Base-by-base conservation (phyloP, 1,140 invertebrate species). In the Drosophila elegans region DNA sequence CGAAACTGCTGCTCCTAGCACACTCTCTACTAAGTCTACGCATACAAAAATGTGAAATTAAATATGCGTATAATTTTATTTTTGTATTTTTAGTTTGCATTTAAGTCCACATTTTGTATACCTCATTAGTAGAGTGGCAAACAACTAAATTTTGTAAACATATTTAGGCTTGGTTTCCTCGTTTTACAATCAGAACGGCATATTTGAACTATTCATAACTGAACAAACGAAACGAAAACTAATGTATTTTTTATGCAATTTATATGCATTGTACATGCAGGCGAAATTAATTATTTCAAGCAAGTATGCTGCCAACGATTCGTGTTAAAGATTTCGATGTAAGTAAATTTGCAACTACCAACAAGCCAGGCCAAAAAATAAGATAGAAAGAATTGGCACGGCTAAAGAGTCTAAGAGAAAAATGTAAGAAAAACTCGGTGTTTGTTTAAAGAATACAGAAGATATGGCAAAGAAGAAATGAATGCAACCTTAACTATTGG, bases 171-270 rank as follows among this genome's bases (percentile, higher is more conserved):
- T 60, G 59, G 56, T 80, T 75, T 46, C 61, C 60, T 71, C 41
- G 52, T 63, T 71, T 83, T 68, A 45, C 51, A 56, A 56, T 61
- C 39, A 38, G 34, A 76, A 67, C 12, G 32, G 53, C 6, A 67
- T 69, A 45, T 54, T 63, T 45, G 13, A 72, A 55, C 68, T 71
- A 64, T 56, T 12, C 54, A 57, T 46, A 49, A 60, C 34, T 61
- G 45, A 76, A 71, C 46, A 69, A 64, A 74, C 42, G 12, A 57
- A 62, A 62, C 52, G 38, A 52, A 83, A 60, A 76, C 62, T 51
- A 86, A 83, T 83, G 74, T 88, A 86, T 86, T 86, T 86, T 86
- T 86, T 86, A 88, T 88, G 75, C 74, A 79, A 77, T 83, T 83
- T 83, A 78, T 89, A 78, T 77, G 55, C 51, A 60, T 74, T 55